These are phyloP conservation scores for Calyptomena viridis DNA, from an alignment of 2,113 vertebrate genomes.

Conservation along the genomic window DNA sequence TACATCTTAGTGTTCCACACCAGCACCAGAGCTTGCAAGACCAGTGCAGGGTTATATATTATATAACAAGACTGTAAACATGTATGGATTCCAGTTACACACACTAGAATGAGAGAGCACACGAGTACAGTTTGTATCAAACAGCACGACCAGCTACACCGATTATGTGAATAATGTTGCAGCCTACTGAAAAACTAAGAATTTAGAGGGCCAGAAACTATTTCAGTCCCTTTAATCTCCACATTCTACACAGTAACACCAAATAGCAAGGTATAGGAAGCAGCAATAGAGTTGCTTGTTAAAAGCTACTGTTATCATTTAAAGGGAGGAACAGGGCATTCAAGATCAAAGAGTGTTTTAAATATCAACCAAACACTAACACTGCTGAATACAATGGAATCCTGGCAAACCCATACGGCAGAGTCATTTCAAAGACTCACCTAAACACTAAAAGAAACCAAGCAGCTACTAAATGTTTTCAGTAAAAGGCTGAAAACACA, in stretches of 20 bases:
- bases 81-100: not conserved
- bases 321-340: not conserved
- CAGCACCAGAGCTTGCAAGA: not conserved
- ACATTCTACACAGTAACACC: not conserved
- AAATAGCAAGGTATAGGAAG: not conserved
- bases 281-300: not conserved
- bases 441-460: not conserved
- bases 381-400: not conserved
- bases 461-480: not conserved
- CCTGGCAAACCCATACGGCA: not conserved
- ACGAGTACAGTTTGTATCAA: not conserved
- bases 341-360: not conserved
- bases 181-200: not conserved
- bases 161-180: not conserved
- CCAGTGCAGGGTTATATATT: not conserved
- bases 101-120: not conserved
- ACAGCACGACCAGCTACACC: rapidly evolving
- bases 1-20: not conserved
- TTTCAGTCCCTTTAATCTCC: not conserved
- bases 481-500: not conserved
- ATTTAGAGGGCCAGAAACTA: not conserved
- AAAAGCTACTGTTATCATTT: not conserved
- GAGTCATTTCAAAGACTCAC: not conserved
- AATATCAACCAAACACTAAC: not conserved
- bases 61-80: not conserved